Conservation (phyloP, 2,888 invertebrate genomes). For the Cryptocheilus praepositus region DNA sequence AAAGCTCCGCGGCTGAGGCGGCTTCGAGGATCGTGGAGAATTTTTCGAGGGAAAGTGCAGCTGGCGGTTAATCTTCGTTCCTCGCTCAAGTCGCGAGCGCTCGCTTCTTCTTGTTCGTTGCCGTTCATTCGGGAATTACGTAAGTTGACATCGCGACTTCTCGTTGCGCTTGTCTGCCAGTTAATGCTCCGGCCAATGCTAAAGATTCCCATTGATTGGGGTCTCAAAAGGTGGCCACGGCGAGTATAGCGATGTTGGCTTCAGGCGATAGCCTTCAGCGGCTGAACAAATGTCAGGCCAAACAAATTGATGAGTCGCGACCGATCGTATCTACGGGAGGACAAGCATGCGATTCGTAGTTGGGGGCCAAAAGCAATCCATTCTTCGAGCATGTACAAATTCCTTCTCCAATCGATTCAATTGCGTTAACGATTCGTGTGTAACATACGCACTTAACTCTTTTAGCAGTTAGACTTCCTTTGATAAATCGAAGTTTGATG, state of each 20-base stretch:
- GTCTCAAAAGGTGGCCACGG: constrained; percentile 39
- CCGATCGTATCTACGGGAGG: too few relatives aligned
- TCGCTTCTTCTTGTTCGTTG: constrained; percentile 20
- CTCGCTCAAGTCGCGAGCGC: not conserved
- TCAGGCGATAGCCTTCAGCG: constrained; percentile 20
- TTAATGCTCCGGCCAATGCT: constrained; percentile 44
- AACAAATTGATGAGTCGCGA: constrained; percentile 38
- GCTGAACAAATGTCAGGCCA: constrained; percentile 30
- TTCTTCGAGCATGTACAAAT: not conserved
- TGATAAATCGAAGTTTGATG: too few relatives aligned
- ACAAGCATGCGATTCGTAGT: not conserved
- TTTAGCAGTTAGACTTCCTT: too few relatives aligned
- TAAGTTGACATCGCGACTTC: constrained; percentile 41
- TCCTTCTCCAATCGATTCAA: not conserved
- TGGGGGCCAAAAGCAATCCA: not conserved
- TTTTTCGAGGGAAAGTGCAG: constrained; percentile 7
- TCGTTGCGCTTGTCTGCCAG: constrained; percentile 45
- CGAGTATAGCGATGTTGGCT: constrained; percentile 11
- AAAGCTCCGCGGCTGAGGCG: too few relatives aligned
- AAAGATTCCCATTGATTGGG: constrained; percentile 47
- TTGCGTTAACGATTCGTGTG: too few relatives aligned
- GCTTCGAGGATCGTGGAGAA: not conserved
- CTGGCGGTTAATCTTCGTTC: not conserved
- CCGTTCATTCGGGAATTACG: constrained; percentile 46
- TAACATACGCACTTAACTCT: too few relatives aligned